Conservation (phyloP, 2,113 vertebrate genomes). For the Otis tarda region DNA sequence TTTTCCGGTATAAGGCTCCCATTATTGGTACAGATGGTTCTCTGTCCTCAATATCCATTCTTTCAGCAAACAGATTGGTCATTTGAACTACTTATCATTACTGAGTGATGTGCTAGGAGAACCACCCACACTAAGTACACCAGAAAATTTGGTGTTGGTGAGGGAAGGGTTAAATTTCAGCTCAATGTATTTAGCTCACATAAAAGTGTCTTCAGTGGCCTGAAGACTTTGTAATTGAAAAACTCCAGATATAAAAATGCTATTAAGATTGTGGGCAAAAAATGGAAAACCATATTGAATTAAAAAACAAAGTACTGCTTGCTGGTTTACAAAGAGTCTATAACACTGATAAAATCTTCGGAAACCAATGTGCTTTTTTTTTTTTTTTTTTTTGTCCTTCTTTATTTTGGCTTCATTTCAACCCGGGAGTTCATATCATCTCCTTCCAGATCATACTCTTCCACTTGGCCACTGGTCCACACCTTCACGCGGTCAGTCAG, state of each 20-base stretch:
- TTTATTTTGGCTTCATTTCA: slow-evolving; percentile 85
- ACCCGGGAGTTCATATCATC: slow-evolving; percentile 79
- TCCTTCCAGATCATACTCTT: slow-evolving; percentile 81
- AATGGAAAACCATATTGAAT: slow-evolving; percentile 43
- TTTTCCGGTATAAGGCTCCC: not conserved
- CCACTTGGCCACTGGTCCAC: slow-evolving; percentile 88
- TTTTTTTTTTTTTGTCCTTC: not conserved
- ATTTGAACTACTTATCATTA: not conserved
- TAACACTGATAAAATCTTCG: slow-evolving; percentile 63
- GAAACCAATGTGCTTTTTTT: slow-evolving; percentile 36
- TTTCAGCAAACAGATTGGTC: not conserved
- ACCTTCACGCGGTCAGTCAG: slow-evolving; percentile 87
- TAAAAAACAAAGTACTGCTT: slow-evolving; percentile 54
- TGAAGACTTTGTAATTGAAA: not conserved
- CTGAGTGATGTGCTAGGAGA: not conserved
- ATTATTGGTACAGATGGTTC: not conserved
- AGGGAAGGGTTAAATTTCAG: not conserved
- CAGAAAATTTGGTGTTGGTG: not conserved
- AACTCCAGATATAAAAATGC: not conserved
- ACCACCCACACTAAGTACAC: rapidly evolving
- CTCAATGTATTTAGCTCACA: not conserved
- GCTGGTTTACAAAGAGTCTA: slow-evolving; percentile 72
- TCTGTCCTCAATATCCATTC: not conserved
- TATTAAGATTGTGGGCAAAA: not conserved
- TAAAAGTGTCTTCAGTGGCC: not conserved